phyloP scores from a whole-genome alignment of 2,797 vertebrate species.

The Poeciliopsis paucimaculata region DNA sequence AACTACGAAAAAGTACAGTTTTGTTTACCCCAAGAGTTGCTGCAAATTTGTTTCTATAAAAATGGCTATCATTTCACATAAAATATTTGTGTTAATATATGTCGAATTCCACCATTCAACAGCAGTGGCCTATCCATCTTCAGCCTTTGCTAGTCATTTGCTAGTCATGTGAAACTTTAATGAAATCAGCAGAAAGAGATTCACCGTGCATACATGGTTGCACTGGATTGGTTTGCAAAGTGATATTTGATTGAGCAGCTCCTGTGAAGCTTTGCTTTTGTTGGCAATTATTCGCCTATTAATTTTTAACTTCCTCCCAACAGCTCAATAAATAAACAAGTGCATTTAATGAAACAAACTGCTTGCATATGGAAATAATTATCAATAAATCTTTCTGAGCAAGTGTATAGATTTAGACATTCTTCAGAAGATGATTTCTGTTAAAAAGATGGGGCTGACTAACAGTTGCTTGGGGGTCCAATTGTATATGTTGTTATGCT shows the following conservation, averaged over 20 bases:
- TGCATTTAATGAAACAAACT: constrained; percentile 76
- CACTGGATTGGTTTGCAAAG: constrained; percentile 46
- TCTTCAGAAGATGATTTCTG: constrained; percentile 57
- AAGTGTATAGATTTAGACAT: constrained; percentile 70
- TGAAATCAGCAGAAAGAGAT: constrained; percentile 42
- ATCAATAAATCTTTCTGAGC: constrained; percentile 77
- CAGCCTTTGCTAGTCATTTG: constrained; percentile 54
- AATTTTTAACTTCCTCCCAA: constrained; percentile 73
- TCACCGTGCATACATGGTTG: constrained; percentile 33
- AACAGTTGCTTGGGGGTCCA: constrained; percentile 50
- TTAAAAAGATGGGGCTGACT: constrained; percentile 56
- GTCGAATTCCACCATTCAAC: constrained; percentile 9
- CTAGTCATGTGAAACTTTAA: constrained; percentile 59
- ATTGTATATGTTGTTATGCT: constrained; percentile 50
- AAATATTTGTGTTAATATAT: constrained; percentile 3
- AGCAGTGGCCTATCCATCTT: constrained; percentile 13
- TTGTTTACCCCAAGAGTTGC: not conserved
- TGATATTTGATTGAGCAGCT: constrained; percentile 61
- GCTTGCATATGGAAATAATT: constrained; percentile 72
- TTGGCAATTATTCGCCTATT: constrained; percentile 80
- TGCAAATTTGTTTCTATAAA: not conserved
- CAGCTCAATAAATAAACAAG: constrained; percentile 78
- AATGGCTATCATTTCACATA: constrained; percentile 13
- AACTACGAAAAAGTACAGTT: not conserved
- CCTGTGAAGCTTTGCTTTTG: constrained; percentile 59